Percentiles rank a stretch among this genome's conserved stretches.
These are phyloP conservation scores for Ammospiza caudacuta DNA, from an alignment of 2,113 vertebrate species.

Conservation along the genomic window DNA sequence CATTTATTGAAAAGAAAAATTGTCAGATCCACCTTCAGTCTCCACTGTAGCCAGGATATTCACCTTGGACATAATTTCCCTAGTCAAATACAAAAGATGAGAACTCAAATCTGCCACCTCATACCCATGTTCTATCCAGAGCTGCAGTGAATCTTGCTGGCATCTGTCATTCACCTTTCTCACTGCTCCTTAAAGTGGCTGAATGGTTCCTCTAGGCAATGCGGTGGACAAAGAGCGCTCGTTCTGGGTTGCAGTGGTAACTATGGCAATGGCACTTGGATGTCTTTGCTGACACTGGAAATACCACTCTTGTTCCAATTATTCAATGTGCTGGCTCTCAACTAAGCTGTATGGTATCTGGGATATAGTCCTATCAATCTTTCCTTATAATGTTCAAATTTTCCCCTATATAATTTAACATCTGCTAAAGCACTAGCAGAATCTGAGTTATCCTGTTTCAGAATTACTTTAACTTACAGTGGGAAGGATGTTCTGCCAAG, in stretches of 20 bases:
- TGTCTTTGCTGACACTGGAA: not conserved
- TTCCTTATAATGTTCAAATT: not conserved
- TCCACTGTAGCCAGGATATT: not conserved
- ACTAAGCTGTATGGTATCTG: not conserved
- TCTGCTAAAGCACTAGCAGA: constrained; percentile 4
- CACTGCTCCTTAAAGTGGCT: not conserved
- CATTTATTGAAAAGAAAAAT: not conserved
- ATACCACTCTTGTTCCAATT: not conserved
- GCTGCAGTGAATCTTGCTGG: not conserved
- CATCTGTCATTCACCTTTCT: not conserved
- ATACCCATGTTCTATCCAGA: not conserved
- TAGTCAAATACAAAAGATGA: not conserved
- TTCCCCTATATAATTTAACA: constrained; percentile 25
- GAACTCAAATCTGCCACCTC: not conserved
- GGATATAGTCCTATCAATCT: not conserved
- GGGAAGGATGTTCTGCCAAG: not conserved
- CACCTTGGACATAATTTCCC: not conserved
- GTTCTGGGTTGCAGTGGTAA: not conserved
- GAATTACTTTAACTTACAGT: not conserved
- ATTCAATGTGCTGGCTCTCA: not conserved
- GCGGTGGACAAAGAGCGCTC: not conserved
- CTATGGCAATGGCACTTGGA: not conserved
- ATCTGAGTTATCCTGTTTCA: not conserved
- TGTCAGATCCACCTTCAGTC: not conserved
- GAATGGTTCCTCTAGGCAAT: not conserved